Conservation (phyloP, 2,113 vertebrate genomes). For the Psilopsiagon aymara region DNA sequence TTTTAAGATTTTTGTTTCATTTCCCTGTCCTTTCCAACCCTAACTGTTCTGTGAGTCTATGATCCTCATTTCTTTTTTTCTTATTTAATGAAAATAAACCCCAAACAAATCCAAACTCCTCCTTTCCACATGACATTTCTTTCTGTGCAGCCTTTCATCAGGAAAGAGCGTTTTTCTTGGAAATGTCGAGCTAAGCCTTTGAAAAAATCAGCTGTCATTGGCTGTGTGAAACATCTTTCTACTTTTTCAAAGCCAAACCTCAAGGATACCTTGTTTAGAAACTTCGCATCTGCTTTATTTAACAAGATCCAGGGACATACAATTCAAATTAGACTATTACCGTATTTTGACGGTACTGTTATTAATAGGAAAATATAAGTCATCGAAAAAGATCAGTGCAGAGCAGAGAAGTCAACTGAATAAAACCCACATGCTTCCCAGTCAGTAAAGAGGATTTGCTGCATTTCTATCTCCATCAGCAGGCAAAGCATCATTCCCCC, state of each 20-base stretch:
- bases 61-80: not conserved
- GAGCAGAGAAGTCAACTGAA: not conserved
- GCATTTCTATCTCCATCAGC: not conserved
- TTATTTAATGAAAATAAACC: slow-evolving; percentile 19
- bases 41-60: not conserved
- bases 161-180: slow-evolving; percentile 48
- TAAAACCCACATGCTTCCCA: not conserved
- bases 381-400: not conserved
- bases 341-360: not conserved
- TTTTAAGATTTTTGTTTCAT: not conserved
- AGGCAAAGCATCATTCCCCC: not conserved
- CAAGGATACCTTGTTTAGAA: slow-evolving; percentile 26
- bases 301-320: not conserved
- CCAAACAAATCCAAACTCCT: not conserved
- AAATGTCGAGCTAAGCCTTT: slow-evolving; percentile 45
- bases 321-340: slow-evolving; percentile 18
- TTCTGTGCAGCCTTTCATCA: slow-evolving; percentile 52
- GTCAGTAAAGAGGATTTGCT: not conserved
- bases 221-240: not conserved
- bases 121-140: slow-evolving; percentile 12
- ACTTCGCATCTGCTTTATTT: slow-evolving; percentile 31
- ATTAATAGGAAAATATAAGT: not conserved
- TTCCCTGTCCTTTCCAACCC: not conserved
- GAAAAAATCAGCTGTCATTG: slow-evolving; percentile 40
- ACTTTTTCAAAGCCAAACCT: slow-evolving; percentile 37